Evolutionary conservation across 2,797 vertebrate genomes (phyloP).

Genomic region (Sebastiscus albofasciatus): DNA sequence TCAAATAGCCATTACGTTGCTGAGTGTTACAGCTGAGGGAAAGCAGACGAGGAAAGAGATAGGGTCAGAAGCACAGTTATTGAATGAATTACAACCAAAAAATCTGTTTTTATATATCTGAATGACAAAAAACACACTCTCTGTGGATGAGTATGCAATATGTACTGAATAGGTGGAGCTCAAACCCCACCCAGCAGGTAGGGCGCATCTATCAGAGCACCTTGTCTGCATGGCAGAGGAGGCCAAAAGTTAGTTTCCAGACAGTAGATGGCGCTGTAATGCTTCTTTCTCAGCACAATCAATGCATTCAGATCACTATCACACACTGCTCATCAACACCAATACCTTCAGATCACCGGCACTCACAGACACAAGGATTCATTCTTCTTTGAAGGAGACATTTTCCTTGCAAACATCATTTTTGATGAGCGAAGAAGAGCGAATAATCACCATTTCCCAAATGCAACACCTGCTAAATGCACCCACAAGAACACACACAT

Average conservation of each 20-base stretch:
- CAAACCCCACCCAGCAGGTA: constrained; percentile 41
- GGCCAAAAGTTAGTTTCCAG: constrained; percentile 11
- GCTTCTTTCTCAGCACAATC: constrained; percentile 41
- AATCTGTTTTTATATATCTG: not conserved
- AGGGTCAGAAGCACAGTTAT: not conserved
- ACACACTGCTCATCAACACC: constrained; percentile 16
- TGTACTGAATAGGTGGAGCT: fast-evolving
- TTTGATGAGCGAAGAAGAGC: not conserved
- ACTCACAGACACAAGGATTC: not conserved
- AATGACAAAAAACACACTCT: not conserved
- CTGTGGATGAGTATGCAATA: not conserved
- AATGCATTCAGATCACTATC: constrained; percentile 37
- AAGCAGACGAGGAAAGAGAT: constrained; percentile 41
- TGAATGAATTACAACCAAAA: not conserved
- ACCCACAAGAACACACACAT: not conserved
- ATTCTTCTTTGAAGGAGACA: not conserved
- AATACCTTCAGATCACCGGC: constrained; percentile 3
- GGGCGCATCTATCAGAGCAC: not conserved
- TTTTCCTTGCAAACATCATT: not conserved
- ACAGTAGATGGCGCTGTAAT: constrained; percentile 74
- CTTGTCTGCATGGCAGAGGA: not conserved
- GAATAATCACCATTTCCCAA: not conserved
- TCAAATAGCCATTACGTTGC: constrained; percentile 57
- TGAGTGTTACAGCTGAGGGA: constrained; percentile 39
- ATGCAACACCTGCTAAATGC: not conserved